Conservation (phyloP, 2,797 vertebrate genomes). For the Hippopotamyrus pictus region DNA sequence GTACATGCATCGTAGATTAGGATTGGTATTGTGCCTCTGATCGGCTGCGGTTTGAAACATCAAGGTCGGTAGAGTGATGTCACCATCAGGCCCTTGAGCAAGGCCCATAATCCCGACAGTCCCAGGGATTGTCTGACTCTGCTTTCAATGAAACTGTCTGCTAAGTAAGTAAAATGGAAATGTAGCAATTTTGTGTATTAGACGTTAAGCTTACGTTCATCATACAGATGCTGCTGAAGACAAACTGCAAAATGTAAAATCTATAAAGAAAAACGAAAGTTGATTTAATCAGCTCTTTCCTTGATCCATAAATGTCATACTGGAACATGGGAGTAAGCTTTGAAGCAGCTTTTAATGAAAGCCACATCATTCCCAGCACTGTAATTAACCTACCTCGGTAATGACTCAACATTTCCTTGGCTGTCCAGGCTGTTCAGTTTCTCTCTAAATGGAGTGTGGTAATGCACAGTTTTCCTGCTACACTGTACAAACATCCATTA, state of each 20-base stretch:
- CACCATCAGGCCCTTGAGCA: not conserved
- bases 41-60: not conserved
- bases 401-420: not conserved
- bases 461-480: not conserved
- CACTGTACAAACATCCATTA: not conserved
- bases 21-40: not conserved
- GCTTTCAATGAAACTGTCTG: not conserved
- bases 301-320: not conserved
- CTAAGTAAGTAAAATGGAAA: not conserved
- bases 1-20: not conserved
- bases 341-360: not conserved
- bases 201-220: not conserved
- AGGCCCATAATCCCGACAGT: not conserved
- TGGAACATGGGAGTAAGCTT: not conserved
- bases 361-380: not conserved
- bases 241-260: not conserved
- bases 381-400: not conserved
- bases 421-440: not conserved
- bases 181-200: not conserved
- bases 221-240: not conserved
- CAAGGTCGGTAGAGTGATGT: not conserved
- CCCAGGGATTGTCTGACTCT: not conserved
- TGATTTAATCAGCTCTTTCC: not conserved
- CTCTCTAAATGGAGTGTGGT: not conserved
- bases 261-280: not conserved